These are phyloP conservation scores for Notothenia coriiceps DNA, from an alignment of 2,113 vertebrate genomes.

Conservation along the genomic window DNA sequence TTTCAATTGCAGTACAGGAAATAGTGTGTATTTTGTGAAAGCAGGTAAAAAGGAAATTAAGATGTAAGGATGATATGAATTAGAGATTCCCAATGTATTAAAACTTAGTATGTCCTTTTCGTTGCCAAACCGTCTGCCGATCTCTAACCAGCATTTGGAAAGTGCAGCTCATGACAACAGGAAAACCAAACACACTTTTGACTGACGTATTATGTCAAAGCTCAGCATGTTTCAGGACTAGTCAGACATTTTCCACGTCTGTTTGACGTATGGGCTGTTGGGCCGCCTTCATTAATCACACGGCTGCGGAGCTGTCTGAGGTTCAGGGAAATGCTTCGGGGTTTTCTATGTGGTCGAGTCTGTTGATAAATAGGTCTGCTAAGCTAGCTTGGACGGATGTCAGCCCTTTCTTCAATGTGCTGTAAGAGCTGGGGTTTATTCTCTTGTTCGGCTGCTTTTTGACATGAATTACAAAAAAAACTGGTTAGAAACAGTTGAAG, in stretches of 20 bases:
- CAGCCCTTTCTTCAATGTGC: neutral
- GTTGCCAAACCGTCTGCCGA: no score
- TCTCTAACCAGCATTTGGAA: no score
- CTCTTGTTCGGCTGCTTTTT: no score
- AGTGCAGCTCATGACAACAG: neutral
- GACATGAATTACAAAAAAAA: neutral
- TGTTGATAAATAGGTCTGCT: slow-evolving; percentile 22
- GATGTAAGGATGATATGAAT: no score
- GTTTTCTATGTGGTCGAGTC: neutral
- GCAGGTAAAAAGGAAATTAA: no score
- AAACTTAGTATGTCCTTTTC: no score
- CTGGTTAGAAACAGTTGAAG: neutral
- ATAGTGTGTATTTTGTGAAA: no score
- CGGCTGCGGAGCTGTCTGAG: slow-evolving; percentile 22
- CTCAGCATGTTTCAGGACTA: neutral
- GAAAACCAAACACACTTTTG: neutral
- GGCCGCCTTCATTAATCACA: slow-evolving; percentile 27
- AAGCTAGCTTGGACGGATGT: slow-evolving; percentile 12
- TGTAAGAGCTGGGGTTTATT: neutral
- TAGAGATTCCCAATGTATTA: no score
- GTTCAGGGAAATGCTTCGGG: neutral
- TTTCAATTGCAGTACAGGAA: no score
- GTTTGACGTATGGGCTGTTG: neutral
- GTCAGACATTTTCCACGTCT: slow-evolving; percentile 4
- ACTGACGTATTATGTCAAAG: slow-evolving; percentile 2